Evolutionary conservation across 23 tunicate species (phyloP).

Genomic region (Styela plicata): DNA sequence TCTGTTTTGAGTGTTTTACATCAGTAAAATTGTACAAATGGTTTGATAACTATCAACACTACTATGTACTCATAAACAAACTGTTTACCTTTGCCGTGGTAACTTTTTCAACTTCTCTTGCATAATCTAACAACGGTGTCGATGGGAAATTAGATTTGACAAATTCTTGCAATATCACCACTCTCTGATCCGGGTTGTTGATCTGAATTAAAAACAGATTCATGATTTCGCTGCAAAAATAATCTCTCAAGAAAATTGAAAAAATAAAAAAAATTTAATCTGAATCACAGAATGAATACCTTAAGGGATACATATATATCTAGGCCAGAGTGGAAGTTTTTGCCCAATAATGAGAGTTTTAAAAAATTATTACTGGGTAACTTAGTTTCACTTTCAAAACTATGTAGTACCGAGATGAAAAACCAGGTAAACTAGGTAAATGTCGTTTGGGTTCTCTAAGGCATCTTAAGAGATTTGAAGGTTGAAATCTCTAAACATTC

Average conservation of each 20-base stretch:
- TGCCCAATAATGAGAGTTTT: no score
- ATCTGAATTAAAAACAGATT: constrained; percentile 40
- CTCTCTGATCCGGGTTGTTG: constrained; percentile 95
- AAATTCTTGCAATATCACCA: constrained; percentile 86
- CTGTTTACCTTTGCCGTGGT: constrained; percentile 94
- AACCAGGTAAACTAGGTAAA: no score
- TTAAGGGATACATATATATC: no score
- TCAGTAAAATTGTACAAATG: neutral
- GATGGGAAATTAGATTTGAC: constrained; percentile 82
- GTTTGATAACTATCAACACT: neutral
- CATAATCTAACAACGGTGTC: constrained; percentile 83
- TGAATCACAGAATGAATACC: neutral
- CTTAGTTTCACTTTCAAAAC: no score
- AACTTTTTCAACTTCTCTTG: constrained; percentile 87
- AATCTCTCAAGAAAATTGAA: neutral
- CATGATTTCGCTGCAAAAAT: neutral
- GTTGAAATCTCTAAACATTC: no score
- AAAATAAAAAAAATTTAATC: neutral
- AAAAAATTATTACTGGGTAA: no score
- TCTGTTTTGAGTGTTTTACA: no score
- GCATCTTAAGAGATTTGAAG: no score
- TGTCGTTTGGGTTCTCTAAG: no score
- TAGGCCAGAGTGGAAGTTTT: no score
- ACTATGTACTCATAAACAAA: neutral
- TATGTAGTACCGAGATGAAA: no score